Evolutionary conservation across 2,888 invertebrate genomes (phyloP), one percentile per base, ranked within the genome.

Genomic region (Spodoptera exigua): DNA sequence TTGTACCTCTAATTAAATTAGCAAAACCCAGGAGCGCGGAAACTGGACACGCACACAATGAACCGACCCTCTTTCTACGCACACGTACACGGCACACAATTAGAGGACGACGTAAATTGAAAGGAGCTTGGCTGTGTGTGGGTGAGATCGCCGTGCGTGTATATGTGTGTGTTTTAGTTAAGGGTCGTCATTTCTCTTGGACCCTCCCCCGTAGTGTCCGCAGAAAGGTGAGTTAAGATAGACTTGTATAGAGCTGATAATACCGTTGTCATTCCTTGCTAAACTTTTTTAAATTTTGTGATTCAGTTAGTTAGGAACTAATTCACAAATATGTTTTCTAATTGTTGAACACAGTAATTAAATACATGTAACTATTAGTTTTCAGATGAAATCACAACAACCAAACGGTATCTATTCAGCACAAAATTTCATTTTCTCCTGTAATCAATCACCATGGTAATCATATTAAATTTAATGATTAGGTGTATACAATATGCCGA

Each of bases 151-250:
- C 84, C 87, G 87, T 87, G 81, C 84, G 86, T 89, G 84, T 89
- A 79, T 86, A 86, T 89, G 91, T 93, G 92, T 93, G 93, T 93
- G 93, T 92, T 90, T 93, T 94, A 94, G 94, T 94, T 94, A 94
- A 94, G 94, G 94, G 94, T 93, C 94, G 94, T 94, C 94, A 94
- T 94, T 93, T 94, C 94, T 94, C 93, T 92, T 94, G 94, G 94
- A 94, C 94, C 93, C 93, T 92, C 94, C 94, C 89, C 93, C 91
- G 90, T 91, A 93, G 90, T 94, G 94, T 93, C 94, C 94, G 93
- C 93, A 93, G 92, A 93, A 93, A 94, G 94, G 94, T 94, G 93
- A 93, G 94, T 92, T 92, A 91, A 91, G 86, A 86, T 70, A 82
- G 86, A 90, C 65, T 72, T 79, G 43, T 82, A 81, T 74, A 69